Conservation (phyloP, 1,140 invertebrate species). For the Arion vulgaris region DNA sequence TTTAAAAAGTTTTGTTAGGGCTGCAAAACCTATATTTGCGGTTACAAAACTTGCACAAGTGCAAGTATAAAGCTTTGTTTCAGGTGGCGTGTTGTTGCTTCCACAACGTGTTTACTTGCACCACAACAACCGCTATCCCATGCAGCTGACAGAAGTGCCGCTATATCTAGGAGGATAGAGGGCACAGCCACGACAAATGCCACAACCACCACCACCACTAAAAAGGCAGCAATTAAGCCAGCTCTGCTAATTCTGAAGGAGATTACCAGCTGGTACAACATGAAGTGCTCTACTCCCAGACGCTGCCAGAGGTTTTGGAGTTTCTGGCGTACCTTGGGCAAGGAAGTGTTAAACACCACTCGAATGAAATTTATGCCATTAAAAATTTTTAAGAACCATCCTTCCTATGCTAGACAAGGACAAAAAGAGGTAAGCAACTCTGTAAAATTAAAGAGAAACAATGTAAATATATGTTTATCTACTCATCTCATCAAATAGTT, state of each 20-base stretch:
- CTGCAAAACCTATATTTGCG: slow-evolving; percentile 24
- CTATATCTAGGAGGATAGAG: slow-evolving; percentile 70
- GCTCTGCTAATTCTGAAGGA: slow-evolving; percentile 81
- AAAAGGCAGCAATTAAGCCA: slow-evolving; percentile 78
- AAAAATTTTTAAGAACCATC: slow-evolving; percentile 99
- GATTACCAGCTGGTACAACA: slow-evolving; percentile 99
- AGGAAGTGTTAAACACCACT: slow-evolving; percentile 99
- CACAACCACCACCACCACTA: slow-evolving; percentile 81
- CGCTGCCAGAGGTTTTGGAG: slow-evolving; percentile 94
- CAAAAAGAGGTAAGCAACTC: slow-evolving; percentile 90
- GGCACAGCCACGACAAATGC: slow-evolving; percentile 75
- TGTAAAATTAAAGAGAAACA: no score
- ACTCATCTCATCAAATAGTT: no score
- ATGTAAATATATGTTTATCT: no score
- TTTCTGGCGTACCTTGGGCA: slow-evolving; percentile 98
- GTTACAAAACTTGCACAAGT: background rate
- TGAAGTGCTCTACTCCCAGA: slow-evolving; percentile 95
- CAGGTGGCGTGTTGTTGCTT: slow-evolving; percentile 55
- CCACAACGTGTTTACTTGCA: slow-evolving; percentile 75
- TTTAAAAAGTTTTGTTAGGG: background rate
- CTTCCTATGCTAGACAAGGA: slow-evolving; percentile 98
- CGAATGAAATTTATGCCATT: slow-evolving; percentile 99
- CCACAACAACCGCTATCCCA: slow-evolving; percentile 76
- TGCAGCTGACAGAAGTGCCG: slow-evolving; percentile 66
- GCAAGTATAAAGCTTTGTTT: background rate